These are phyloP conservation scores for Agraylea sexmaculata DNA, from an alignment of 1,140 invertebrate species.

Conservation along the genomic window DNA sequence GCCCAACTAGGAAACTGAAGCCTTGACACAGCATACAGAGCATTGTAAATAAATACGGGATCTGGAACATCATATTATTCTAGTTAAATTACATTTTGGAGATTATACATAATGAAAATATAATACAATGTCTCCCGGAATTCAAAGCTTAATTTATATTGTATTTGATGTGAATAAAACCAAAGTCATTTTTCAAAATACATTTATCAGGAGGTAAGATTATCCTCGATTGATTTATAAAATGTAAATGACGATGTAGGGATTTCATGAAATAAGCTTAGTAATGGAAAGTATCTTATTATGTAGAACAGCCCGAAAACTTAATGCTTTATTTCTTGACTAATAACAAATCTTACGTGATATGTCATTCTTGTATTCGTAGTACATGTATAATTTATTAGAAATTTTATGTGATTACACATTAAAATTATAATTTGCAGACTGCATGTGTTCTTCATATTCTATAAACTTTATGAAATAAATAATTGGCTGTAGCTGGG, in stretches of 20 bases:
- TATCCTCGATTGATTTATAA: slow-evolving; percentile 1
- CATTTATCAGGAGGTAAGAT: not conserved
- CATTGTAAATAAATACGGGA: slow-evolving; percentile 63
- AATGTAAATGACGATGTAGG: not conserved
- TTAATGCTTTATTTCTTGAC: too few relatives aligned
- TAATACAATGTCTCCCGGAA: not conserved
- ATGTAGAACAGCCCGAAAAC: too few relatives aligned
- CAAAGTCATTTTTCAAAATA: not conserved
- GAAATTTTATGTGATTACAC: too few relatives aligned
- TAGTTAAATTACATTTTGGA: not conserved
- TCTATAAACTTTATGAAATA: too few relatives aligned
- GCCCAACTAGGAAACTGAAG: slow-evolving; percentile 52
- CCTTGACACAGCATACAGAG: slow-evolving; percentile 50
- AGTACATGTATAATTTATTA: too few relatives aligned
- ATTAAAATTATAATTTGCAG: too few relatives aligned
- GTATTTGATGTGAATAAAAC: not conserved
- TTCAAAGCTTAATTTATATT: not conserved
- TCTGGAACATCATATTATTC: slow-evolving; percentile 41
- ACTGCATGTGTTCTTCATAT: too few relatives aligned
- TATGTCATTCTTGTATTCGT: too few relatives aligned
- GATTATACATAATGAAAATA: not conserved
- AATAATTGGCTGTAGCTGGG: too few relatives aligned
- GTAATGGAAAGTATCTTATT: too few relatives aligned
- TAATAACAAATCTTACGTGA: too few relatives aligned
- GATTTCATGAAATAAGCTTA: too few relatives aligned